A percentile compares a stretch with the other conserved stretches of the same genome.
Conservation (phyloP, 2,113 vertebrate genomes). For the Chloropsis hardwickii region DNA sequence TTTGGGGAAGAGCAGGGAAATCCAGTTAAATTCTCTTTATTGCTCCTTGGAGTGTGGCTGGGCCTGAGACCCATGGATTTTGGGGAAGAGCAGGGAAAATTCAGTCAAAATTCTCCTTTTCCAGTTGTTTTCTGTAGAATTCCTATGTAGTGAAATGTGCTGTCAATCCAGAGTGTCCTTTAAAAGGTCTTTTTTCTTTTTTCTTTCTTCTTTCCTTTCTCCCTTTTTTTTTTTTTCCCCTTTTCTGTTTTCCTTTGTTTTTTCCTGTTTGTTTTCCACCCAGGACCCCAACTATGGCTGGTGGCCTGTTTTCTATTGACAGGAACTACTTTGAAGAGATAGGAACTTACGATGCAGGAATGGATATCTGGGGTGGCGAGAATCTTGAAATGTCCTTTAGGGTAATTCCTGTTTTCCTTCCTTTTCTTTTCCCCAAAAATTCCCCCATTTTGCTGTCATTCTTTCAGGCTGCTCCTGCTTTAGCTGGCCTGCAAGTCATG, state of each 20-base stretch:
- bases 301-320: conserved; percentile 96
- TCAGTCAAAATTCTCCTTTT: neutral
- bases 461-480: neutral
- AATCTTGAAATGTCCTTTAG: conserved; percentile 99
- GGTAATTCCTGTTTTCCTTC: conserved; percentile 82
- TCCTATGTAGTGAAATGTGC: conserved; percentile 35
- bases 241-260: conserved; percentile 37
- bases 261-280: conserved; percentile 72
- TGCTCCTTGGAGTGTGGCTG: neutral
- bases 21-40: neutral
- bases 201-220: conserved; percentile 47
- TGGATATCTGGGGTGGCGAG: conserved; percentile 99
- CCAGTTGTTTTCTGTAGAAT: neutral
- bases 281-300: conserved; percentile 99
- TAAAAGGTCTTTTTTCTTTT: conserved; percentile 72
- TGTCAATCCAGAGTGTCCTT: conserved; percentile 61
- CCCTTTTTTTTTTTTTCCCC: conserved; percentile 33
- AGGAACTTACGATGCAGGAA: conserved; percentile 96
- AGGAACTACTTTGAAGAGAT: conserved; percentile 98
- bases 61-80: fast-evolving
- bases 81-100: neutral
- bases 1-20: neutral
- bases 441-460: neutral
- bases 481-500: neutral
- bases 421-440: conserved; percentile 35